These are phyloP conservation scores for Neolamprologus modestus DNA, from an alignment of 2,113 vertebrate species.

Conservation along the genomic window DNA sequence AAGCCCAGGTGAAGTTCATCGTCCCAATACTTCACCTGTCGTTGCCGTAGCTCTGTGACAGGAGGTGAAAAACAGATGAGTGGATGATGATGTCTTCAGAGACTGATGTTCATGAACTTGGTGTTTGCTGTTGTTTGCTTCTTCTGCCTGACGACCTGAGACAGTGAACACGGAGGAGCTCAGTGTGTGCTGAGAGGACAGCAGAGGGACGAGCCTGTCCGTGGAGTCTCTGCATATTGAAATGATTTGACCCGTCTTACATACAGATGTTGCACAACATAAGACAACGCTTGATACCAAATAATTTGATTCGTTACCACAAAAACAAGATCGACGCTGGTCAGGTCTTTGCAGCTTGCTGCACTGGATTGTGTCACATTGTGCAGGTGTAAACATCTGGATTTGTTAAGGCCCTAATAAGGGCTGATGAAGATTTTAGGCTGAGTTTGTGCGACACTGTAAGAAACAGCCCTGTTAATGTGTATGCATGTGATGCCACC, in stretches of 20 bases:
- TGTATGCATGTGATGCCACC: neutral
- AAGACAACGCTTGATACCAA: neutral
- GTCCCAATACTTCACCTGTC: neutral
- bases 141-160: neutral
- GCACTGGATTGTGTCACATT: neutral
- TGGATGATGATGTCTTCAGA: slow-evolving; percentile 59
- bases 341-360: neutral
- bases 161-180: neutral
- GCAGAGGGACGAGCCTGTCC: neutral
- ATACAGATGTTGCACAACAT: neutral
- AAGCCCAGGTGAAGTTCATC: neutral
- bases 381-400: neutral
- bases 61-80: neutral
- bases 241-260: neutral
- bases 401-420: neutral
- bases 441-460: neutral
- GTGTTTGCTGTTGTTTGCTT: neutral
- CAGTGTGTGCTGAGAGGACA: neutral
- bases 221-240: neutral
- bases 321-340: rapidly evolving
- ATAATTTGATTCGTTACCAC: neutral
- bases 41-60: neutral
- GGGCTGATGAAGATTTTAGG: neutral
- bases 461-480: neutral
- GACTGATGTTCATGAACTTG: slow-evolving; percentile 54